Conservation (phyloP, 2,797 vertebrate species). For the Phrynocephalus forsythii region DNA sequence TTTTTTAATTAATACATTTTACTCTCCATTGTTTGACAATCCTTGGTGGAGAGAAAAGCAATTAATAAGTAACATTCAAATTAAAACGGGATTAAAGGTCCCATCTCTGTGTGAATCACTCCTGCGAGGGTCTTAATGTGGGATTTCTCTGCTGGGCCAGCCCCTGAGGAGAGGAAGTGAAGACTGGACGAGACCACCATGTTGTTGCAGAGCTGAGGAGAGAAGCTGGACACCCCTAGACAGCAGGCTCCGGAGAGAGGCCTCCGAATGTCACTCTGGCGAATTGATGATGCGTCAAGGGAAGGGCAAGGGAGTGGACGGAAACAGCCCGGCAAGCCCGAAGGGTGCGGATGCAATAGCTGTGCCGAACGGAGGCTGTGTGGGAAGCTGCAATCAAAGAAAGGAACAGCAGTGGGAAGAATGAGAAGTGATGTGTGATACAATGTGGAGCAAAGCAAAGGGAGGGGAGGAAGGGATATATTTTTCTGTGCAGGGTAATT, state of each 20-base stretch:
- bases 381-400: conserved; percentile 10
- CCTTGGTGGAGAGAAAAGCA: no score
- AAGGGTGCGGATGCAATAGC: background rate
- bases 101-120: no score
- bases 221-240: background rate
- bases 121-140: no score
- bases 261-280: background rate
- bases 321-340: background rate
- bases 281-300: background rate
- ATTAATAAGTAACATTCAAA: no score
- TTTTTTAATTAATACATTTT: no score
- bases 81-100: no score
- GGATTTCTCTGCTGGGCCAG: background rate
- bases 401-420: conserved; percentile 38
- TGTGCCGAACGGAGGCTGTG: conserved; percentile 1
- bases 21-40: no score
- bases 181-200: background rate
- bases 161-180: background rate
- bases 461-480: background rate
- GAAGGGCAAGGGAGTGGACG: background rate
- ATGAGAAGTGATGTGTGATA: conserved; percentile 2
- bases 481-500: background rate
- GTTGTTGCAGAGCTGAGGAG: no score
- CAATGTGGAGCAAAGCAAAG: conserved; percentile 2
- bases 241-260: background rate